Evolutionary conservation across 2,113 vertebrate species (phyloP).

Genomic region (Pedionomus torquatus): DNA sequence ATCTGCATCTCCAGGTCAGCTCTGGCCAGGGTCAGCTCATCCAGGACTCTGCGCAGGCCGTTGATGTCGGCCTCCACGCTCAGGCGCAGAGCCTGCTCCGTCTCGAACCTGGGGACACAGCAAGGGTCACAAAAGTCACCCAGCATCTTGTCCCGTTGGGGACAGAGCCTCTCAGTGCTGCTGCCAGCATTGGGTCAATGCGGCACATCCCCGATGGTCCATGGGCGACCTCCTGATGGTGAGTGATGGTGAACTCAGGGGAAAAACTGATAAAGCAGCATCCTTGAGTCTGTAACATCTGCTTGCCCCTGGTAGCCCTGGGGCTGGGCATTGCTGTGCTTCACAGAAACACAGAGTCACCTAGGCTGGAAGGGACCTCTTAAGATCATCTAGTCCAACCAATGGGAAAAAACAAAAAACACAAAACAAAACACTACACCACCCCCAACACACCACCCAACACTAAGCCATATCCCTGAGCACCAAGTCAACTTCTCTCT

Average conservation of each 20-base stretch:
- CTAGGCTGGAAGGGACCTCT: too few relatives aligned
- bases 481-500: too few relatives aligned
- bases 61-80: slow-evolving; percentile 78
- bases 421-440: too few relatives aligned
- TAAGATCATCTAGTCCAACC: too few relatives aligned
- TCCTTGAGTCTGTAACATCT: neutral
- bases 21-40: slow-evolving; percentile 78
- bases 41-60: slow-evolving; percentile 78
- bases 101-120: slow-evolving; percentile 79
- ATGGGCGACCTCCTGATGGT: neutral
- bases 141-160: neutral
- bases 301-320: neutral
- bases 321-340: neutral
- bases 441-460: too few relatives aligned
- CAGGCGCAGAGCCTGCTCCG: slow-evolving; percentile 80
- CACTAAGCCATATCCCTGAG: too few relatives aligned
- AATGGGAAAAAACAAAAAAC: too few relatives aligned
- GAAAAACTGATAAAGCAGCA: neutral
- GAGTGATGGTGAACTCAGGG: neutral
- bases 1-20: slow-evolving; percentile 80
- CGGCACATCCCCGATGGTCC: neutral
- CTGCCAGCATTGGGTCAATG: neutral
- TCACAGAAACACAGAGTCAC: too few relatives aligned
- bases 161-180: neutral
- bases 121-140: neutral